phyloP scores from a whole-genome alignment of 2,113 vertebrate species.

The Sialia sialis region DNA sequence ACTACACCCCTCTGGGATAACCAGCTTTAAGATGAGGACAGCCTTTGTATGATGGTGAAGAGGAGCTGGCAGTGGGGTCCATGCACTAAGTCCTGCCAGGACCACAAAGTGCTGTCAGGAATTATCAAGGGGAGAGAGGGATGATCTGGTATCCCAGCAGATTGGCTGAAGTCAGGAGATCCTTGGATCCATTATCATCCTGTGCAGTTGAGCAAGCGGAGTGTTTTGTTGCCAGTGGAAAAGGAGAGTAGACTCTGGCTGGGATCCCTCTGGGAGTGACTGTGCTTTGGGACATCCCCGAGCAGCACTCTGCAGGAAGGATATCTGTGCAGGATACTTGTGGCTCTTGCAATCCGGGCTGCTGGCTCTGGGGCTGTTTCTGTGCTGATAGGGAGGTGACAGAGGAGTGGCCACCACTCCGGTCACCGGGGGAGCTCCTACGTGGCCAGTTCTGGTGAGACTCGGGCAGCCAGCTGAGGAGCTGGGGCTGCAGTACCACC shows the following conservation, averaged over 20 bases:
- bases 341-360: fast-evolving
- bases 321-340: background rate
- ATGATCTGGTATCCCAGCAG: background rate
- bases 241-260: background rate
- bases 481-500: background rate
- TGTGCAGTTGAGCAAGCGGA: background rate
- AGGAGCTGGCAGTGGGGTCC: background rate
- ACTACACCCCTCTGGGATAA: background rate
- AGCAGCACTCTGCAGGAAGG: background rate
- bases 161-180: background rate
- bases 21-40: background rate
- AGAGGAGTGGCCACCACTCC: background rate
- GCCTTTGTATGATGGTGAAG: background rate
- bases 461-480: background rate
- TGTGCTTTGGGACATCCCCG: background rate
- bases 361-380: background rate
- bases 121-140: fast-evolving
- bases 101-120: background rate
- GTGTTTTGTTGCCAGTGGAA: background rate
- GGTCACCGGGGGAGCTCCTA: background rate
- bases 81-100: background rate
- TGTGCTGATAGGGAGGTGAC: background rate
- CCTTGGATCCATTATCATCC: fast-evolving
- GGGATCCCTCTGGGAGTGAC: background rate
- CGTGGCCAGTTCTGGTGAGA: background rate